phyloP scores from a whole-genome alignment of 2,888 invertebrate species.

The Nomada ruficornis region DNA sequence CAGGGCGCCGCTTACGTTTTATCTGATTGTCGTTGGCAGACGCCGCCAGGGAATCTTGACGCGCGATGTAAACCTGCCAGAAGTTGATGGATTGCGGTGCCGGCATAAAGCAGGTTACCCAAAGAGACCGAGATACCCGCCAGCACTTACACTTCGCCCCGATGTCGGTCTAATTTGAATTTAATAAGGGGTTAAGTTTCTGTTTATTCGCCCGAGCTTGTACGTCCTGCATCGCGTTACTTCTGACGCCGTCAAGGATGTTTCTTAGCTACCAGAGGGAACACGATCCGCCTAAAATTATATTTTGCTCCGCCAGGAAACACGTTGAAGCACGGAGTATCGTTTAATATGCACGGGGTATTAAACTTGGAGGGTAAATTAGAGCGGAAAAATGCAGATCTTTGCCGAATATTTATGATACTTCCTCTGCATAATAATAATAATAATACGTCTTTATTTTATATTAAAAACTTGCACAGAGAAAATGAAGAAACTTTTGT shows the following conservation, averaged over 20 bases:
- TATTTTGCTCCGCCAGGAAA: neutral
- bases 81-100: constrained; percentile 80
- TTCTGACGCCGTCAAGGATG: constrained; percentile 2
- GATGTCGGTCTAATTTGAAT: constrained; percentile 77
- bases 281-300: constrained; percentile 14
- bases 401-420: no score
- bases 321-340: neutral
- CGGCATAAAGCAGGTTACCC: constrained; percentile 72
- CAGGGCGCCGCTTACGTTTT: constrained; percentile 78
- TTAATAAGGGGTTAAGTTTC: constrained; percentile 80
- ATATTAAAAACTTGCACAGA: no score
- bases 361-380: neutral
- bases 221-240: constrained; percentile 34
- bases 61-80: constrained; percentile 81
- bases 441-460: no score
- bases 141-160: constrained; percentile 50
- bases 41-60: constrained; percentile 78
- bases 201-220: constrained; percentile 66
- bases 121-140: constrained; percentile 38
- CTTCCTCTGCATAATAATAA: no score
- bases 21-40: constrained; percentile 78
- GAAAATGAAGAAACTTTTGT: no score
- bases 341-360: constrained; percentile 6
- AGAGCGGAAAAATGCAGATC: neutral
- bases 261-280: neutral